Conservation (phyloP, 2,113 vertebrate species). For the Menidia beryllina region DNA sequence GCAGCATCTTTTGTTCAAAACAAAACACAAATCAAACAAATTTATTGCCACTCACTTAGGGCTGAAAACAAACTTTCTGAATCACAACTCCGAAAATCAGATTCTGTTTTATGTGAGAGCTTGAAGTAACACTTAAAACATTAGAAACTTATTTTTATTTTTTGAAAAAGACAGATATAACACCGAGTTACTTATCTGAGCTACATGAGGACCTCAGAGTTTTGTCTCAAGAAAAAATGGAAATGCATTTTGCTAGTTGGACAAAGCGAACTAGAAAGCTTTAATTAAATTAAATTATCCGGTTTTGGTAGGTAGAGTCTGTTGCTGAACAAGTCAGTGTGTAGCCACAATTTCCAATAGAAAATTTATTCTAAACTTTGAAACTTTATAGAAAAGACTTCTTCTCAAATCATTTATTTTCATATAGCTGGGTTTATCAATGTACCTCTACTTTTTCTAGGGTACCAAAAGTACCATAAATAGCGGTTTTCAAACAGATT, state of each 20-base stretch:
- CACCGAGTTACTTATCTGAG: no score
- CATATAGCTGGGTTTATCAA: no score
- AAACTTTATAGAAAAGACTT: neutral
- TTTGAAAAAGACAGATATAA: no score
- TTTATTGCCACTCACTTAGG: neutral
- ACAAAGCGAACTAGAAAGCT: neutral
- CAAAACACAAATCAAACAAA: neutral
- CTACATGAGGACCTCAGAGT: no score
- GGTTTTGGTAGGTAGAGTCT: neutral
- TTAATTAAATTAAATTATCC: no score
- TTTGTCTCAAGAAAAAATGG: no score
- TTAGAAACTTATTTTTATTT: no score
- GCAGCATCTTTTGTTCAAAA: neutral
- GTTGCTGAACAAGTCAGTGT: neutral
- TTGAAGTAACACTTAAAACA: no score
- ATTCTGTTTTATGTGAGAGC: neutral
- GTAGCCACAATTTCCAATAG: neutral
- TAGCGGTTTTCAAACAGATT: neutral
- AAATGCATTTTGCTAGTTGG: neutral
- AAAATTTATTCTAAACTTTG: neutral
- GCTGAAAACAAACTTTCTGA: neutral
- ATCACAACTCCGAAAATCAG: neutral
- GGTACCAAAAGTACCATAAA: no score
- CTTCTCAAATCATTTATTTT: no score
- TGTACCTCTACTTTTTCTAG: no score